A percentile compares a stretch with the other conserved stretches of the same genome.
These are phyloP conservation scores for Araneus ventricosus DNA, from an alignment of 1,140 invertebrate species.

Conservation along the genomic window DNA sequence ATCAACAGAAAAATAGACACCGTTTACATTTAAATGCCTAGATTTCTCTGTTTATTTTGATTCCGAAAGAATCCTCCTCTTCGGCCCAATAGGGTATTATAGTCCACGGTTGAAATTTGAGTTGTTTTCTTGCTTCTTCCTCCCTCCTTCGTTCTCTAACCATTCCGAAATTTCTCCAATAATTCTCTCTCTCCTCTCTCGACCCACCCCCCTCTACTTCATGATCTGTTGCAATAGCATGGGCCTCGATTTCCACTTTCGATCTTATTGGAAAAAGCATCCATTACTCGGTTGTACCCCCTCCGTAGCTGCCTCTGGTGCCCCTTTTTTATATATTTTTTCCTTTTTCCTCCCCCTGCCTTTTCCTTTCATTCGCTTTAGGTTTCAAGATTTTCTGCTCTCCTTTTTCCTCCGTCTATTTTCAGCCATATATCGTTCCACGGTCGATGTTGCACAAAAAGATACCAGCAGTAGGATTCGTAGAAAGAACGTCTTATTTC, in stretches of 20 bases:
- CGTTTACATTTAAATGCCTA: conserved; percentile 18
- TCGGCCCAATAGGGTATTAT: conserved; percentile 15
- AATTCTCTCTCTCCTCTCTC: not conserved
- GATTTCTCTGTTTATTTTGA: conserved; percentile 10
- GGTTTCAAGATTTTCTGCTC: conserved; percentile 38
- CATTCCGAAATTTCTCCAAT: conserved; percentile 53
- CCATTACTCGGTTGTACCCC: conserved; percentile 49
- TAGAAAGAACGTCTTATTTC: conserved; percentile 51
- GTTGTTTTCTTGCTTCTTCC: conserved; percentile 24
- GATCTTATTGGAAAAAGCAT: conserved; percentile 71
- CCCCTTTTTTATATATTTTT: not conserved
- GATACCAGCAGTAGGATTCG: conserved; percentile 30
- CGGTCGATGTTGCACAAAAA: conserved; percentile 52
- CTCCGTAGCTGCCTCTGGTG: not conserved
- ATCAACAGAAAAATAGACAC: conserved; percentile 12
- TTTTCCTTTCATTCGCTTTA: conserved; percentile 54
- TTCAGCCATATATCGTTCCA: conserved; percentile 54
- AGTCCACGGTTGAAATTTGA: not conserved
- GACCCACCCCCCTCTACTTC: not conserved
- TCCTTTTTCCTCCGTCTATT: conserved; percentile 25
- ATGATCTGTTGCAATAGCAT: conserved; percentile 68
- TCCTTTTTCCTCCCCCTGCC: not conserved
- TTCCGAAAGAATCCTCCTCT: not conserved
- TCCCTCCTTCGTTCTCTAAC: not conserved
- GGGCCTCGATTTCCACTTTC: conserved; percentile 61